These are phyloP conservation scores for Seriola dumerili DNA, from an alignment of 2,113 vertebrate genomes.

Conservation along the genomic window DNA sequence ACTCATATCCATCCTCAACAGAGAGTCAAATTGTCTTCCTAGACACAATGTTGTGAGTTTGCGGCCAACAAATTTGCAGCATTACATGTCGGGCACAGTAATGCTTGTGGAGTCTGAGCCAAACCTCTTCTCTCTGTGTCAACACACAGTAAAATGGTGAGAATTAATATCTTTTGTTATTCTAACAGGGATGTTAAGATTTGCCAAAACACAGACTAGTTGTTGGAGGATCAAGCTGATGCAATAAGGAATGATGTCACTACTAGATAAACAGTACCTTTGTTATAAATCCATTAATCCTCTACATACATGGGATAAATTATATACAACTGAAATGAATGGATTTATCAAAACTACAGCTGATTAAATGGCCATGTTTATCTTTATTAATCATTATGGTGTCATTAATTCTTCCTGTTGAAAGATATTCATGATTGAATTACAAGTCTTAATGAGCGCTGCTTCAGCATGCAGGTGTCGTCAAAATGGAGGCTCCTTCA, in stretches of 20 bases:
- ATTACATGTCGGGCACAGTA: slow-evolving; percentile 35
- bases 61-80: slow-evolving; percentile 39
- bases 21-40: slow-evolving; percentile 19
- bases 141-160: background rate
- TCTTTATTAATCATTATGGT: background rate
- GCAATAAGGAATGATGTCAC: slow-evolving; percentile 4
- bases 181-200: slow-evolving; percentile 13
- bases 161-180: slow-evolving; percentile 24
- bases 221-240: slow-evolving; percentile 12
- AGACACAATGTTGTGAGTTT: slow-evolving; percentile 45
- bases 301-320: background rate
- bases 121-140: slow-evolving; percentile 30
- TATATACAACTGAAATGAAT: background rate
- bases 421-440: slow-evolving; percentile 10
- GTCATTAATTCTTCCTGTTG: background rate
- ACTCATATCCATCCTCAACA: slow-evolving; percentile 1
- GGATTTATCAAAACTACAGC: background rate
- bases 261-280: background rate
- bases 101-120: slow-evolving; percentile 29
- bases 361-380: background rate
- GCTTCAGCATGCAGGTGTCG: background rate
- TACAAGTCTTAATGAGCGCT: background rate
- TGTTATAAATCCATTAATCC: slow-evolving; percentile 13
- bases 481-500: slow-evolving; percentile 28
- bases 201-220: slow-evolving; percentile 18